These are phyloP conservation scores for Chloebia gouldiae DNA, from an alignment of 2,113 vertebrate genomes.

Conservation along the genomic window DNA sequence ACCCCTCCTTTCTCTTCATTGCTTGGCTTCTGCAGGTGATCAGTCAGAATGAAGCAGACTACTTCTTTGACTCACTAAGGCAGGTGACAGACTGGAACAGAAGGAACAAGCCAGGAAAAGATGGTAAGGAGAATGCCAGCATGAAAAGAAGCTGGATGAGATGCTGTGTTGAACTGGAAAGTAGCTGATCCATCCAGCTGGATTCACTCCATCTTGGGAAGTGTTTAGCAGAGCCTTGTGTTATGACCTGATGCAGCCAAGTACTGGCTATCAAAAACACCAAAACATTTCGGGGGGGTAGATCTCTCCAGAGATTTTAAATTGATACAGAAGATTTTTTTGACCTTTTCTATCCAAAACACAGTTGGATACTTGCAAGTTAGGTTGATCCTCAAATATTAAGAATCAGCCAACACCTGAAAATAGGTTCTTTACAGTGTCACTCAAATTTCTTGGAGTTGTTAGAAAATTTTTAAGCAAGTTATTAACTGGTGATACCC, in stretches of 20 bases:
- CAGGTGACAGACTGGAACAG: conserved; percentile 89
- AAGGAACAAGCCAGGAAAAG: conserved; percentile 82
- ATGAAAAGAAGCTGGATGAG: not conserved
- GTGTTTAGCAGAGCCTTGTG: not conserved
- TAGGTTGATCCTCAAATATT: not conserved
- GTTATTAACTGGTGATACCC: not conserved
- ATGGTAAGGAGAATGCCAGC: conserved; percentile 74
- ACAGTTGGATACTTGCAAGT: not conserved
- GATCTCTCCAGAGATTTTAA: not conserved
- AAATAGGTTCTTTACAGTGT: not conserved
- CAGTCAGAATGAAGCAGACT: conserved; percentile 90
- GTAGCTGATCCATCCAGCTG: not conserved
- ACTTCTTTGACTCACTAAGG: conserved; percentile 93
- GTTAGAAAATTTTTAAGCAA: not conserved
- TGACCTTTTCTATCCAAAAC: not conserved
- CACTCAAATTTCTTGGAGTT: not conserved
- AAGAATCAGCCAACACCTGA: not conserved
- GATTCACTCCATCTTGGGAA: not conserved
- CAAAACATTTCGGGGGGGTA: not conserved
- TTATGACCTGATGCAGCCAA: not conserved
- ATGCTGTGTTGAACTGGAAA: not conserved
- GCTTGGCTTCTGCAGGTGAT: conserved; percentile 77
- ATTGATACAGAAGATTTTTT: not conserved
- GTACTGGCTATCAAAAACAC: not conserved
- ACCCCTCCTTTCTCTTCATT: not conserved